Conservation (phyloP, 2,113 vertebrate genomes). For the Leptobrachium ailaonicum region DNA sequence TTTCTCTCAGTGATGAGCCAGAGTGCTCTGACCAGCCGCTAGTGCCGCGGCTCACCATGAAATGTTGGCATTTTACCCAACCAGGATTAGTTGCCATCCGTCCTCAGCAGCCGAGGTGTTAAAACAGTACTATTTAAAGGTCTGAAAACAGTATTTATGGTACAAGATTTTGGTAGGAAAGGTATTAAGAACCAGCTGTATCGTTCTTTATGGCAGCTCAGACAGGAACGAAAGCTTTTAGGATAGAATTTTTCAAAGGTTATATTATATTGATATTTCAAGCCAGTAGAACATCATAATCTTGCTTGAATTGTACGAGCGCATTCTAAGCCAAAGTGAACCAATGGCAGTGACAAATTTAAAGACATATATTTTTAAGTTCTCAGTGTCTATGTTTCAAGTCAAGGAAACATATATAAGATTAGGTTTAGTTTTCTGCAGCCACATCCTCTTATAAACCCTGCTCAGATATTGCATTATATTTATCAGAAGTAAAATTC, state of each 20-base stretch:
- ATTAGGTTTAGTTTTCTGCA: slow-evolving; percentile 12
- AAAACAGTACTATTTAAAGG: slow-evolving; percentile 9
- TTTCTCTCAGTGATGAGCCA: too few relatives aligned
- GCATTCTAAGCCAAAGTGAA: slow-evolving; percentile 33
- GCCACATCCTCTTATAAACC: background rate
- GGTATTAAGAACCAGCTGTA: slow-evolving; percentile 34
- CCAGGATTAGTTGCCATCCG: background rate
- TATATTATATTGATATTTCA: slow-evolving; percentile 44
- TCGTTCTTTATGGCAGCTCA: slow-evolving; percentile 40
- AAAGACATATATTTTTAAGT: slow-evolving; percentile 40
- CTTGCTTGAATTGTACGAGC: slow-evolving; percentile 29
- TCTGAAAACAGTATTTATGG: slow-evolving; percentile 33
- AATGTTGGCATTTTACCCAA: background rate
- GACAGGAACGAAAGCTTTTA: slow-evolving; percentile 42
- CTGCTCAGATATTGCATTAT: background rate
- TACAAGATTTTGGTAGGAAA: slow-evolving; percentile 10
- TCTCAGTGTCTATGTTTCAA: slow-evolving; percentile 20
- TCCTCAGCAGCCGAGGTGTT: background rate
- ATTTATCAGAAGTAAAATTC: background rate
- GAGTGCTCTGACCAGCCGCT: too few relatives aligned
- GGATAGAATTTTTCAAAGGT: slow-evolving; percentile 35
- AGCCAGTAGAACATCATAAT: slow-evolving; percentile 36
- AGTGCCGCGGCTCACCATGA: too few relatives aligned
- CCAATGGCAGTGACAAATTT: slow-evolving; percentile 35
- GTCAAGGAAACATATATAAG: slow-evolving; percentile 22